Conservation (phyloP, 1,140 invertebrate species). For the Calosoma granatense region DNA sequence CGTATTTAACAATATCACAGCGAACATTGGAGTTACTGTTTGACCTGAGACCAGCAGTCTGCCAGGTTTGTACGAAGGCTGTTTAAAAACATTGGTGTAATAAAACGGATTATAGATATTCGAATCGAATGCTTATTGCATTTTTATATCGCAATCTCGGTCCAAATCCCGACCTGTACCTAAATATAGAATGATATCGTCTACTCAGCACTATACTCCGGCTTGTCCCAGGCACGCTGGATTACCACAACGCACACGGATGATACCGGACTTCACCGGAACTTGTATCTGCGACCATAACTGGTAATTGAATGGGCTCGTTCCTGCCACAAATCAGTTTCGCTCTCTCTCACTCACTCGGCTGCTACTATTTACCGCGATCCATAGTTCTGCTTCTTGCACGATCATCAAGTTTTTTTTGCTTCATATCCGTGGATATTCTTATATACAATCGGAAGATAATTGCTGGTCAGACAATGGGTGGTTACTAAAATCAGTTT, state of each 20-base stretch:
- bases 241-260: neutral
- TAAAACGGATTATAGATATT: constrained; percentile 7
- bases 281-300: constrained; percentile 6
- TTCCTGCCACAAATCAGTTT: constrained; percentile 3
- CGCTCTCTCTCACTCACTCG: neutral
- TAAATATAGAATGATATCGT: constrained; percentile 7
- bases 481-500: too few relatives aligned
- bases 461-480: too few relatives aligned
- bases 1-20: too few relatives aligned
- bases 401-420: too few relatives aligned
- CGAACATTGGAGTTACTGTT: too few relatives aligned
- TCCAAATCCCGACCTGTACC: neutral
- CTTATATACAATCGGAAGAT: too few relatives aligned
- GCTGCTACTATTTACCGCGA: too few relatives aligned
- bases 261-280: neutral
- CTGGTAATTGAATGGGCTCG: constrained; percentile 2
- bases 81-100: constrained; percentile 4
- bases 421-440: too few relatives aligned
- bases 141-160: constrained; percentile 2
- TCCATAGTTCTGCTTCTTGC: too few relatives aligned
- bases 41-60: too few relatives aligned
- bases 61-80: too few relatives aligned
- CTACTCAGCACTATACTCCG: neutral
- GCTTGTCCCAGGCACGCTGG: neutral
- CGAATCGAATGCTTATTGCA: constrained; percentile 7